Evolutionary conservation across 2,888 invertebrate species (phyloP).

Genomic region (Melieria picta): DNA sequence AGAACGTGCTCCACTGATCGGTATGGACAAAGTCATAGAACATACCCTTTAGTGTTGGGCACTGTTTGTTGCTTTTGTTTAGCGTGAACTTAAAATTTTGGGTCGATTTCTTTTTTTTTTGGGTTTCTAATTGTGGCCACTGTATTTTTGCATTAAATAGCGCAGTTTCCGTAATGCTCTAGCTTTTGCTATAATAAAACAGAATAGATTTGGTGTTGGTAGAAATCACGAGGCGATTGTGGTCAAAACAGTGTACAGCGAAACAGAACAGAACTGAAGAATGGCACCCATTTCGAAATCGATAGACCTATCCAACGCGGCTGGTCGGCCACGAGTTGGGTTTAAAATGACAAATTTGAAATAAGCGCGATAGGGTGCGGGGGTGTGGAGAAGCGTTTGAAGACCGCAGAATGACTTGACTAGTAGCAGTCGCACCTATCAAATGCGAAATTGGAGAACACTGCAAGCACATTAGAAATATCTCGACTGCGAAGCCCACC

Average conservation of each 20-base stretch:
- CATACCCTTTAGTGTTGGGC: slow-evolving; percentile 48
- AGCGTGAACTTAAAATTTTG: slow-evolving; percentile 25
- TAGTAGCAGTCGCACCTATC: not conserved
- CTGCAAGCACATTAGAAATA: too few relatives aligned
- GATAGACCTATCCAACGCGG: not conserved
- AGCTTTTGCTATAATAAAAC: slow-evolving; percentile 54
- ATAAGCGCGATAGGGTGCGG: not conserved
- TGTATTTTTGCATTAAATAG: slow-evolving; percentile 60
- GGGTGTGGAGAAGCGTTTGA: not conserved
- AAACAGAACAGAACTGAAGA: slow-evolving; percentile 28
- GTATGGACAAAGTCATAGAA: slow-evolving; percentile 32
- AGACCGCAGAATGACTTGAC: not conserved
- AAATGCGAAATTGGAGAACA: not conserved
- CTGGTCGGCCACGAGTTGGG: not conserved
- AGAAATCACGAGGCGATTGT: not conserved
- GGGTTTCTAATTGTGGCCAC: slow-evolving; percentile 49
- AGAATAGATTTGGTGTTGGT: slow-evolving; percentile 20
- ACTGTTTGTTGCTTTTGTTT: slow-evolving; percentile 12
- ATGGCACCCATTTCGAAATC: slow-evolving; percentile 41
- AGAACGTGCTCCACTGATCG: not conserved
- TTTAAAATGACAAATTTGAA: not conserved
- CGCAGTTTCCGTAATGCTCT: slow-evolving; percentile 60
- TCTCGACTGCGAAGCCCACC: too few relatives aligned
- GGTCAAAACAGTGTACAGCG: slow-evolving; percentile 17
- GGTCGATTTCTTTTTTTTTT: slow-evolving; percentile 32